Evolutionary conservation across 2,113 vertebrate genomes (phyloP).

Genomic region (Pterocles burchelli): DNA sequence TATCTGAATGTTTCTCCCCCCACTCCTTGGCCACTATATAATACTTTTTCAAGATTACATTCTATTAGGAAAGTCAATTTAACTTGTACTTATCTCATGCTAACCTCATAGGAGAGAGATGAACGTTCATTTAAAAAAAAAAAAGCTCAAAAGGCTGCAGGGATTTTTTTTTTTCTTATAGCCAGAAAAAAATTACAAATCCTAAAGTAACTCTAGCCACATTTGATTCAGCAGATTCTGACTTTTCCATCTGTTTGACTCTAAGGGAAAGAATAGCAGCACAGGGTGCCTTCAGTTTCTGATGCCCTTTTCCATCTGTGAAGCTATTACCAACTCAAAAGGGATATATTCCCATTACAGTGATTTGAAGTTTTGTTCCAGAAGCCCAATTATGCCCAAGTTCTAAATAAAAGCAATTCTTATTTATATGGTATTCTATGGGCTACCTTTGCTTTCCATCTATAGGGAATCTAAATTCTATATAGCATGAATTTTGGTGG

Average conservation of each 20-base stretch:
- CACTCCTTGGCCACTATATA: not conserved
- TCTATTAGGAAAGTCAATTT: not conserved
- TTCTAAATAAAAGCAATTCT: not conserved
- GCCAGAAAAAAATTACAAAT: not conserved
- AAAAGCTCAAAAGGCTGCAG: not conserved
- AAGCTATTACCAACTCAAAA: not conserved
- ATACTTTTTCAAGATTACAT: not conserved
- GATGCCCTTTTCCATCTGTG: not conserved
- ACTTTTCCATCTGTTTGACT: not conserved
- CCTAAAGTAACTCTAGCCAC: not conserved
- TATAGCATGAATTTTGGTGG: no score
- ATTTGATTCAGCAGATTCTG: not conserved
- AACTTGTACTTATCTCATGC: not conserved
- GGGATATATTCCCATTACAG: not conserved
- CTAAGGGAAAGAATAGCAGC: not conserved
- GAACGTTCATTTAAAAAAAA: not conserved
- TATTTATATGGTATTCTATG: not conserved
- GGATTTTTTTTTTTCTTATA: not conserved
- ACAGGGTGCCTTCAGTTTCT: not conserved
- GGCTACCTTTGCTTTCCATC: not conserved
- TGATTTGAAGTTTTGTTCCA: not conserved
- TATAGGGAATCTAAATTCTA: not conserved
- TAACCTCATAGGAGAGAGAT: not conserved
- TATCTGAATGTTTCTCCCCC: not conserved
- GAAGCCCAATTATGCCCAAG: not conserved